phyloP scores from a whole-genome alignment of 30 jellyfish, hydroid and myxozoan genomes.

The Chrysaora quinquecirrha region DNA sequence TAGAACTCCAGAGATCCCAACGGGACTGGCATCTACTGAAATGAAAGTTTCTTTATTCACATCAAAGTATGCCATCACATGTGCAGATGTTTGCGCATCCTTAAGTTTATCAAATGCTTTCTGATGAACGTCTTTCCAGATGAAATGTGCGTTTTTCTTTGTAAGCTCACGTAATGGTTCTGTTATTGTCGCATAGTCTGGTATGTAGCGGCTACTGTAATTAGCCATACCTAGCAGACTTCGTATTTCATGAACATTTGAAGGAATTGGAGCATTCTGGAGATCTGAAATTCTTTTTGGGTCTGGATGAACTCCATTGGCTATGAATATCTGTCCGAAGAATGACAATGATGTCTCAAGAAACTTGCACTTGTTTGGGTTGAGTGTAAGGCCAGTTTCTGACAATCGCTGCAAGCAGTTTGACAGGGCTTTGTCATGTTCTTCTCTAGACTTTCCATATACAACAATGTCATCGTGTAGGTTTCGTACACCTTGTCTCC shows the following conservation, averaged over 20 bases:
- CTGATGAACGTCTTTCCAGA: not conserved
- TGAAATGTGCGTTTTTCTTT: not conserved
- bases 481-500: not conserved
- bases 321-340: not conserved
- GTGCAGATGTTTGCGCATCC: not conserved
- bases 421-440: constrained; percentile 13
- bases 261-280: not conserved
- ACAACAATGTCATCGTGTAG: constrained; percentile 35
- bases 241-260: not conserved
- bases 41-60: not conserved
- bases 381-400: not conserved
- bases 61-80: not conserved
- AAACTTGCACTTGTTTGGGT: not conserved
- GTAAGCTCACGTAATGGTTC: not conserved
- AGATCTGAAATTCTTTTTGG: not conserved
- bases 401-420: not conserved
- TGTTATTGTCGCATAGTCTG: not conserved
- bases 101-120: not conserved
- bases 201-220: not conserved
- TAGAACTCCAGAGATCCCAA: not conserved
- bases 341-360: too few relatives aligned
- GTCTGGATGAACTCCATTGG: not conserved
- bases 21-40: not conserved
- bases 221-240: not conserved
- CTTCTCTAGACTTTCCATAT: constrained; percentile 4